Percentiles rank a stretch among this genome's conserved stretches.
These are phyloP conservation scores for Philopotamus ludificatus DNA, from an alignment of 1,140 invertebrate species.

Conservation along the genomic window DNA sequence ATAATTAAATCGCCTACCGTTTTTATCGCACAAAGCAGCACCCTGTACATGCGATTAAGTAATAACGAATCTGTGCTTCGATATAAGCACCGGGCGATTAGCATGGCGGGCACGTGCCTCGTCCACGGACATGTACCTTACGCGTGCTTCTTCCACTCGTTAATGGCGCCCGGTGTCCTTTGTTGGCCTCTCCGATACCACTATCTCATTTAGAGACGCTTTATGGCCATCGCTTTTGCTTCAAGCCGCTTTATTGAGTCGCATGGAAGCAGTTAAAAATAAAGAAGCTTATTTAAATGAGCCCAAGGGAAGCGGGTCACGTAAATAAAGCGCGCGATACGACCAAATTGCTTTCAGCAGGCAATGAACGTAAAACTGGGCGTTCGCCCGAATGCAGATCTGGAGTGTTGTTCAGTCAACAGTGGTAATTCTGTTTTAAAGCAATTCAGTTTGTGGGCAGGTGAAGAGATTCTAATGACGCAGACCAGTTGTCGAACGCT, in stretches of 20 bases:
- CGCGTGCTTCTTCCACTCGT: background rate
- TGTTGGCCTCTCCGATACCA: background rate
- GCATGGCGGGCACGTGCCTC: constrained; percentile 10
- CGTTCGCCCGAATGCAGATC: too few relatives aligned
- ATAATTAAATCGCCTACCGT: too few relatives aligned
- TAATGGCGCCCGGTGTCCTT: constrained; percentile 2
- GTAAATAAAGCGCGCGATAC: constrained; percentile 26
- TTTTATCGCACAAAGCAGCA: constrained; percentile 8
- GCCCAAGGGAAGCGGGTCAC: constrained; percentile 18
- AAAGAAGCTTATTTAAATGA: constrained; percentile 30
- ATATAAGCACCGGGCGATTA: constrained; percentile 16
- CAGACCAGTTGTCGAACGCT: too few relatives aligned
- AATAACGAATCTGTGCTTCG: constrained; percentile 15
- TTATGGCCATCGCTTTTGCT: constrained; percentile 16
- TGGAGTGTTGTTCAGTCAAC: too few relatives aligned
- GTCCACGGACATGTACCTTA: constrained; percentile 23
- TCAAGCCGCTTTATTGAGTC: constrained; percentile 22
- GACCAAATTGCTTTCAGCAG: too few relatives aligned
- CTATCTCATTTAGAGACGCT: background rate
- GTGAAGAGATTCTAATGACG: too few relatives aligned
- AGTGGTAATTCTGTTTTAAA: too few relatives aligned
- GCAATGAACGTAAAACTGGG: too few relatives aligned
- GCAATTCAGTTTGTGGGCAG: too few relatives aligned
- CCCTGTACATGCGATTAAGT: constrained; percentile 13
- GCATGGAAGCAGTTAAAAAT: constrained; percentile 25